Evolutionary conservation across 2,888 invertebrate species (phyloP).

Genomic region (Drosophila seclusa): DNA sequence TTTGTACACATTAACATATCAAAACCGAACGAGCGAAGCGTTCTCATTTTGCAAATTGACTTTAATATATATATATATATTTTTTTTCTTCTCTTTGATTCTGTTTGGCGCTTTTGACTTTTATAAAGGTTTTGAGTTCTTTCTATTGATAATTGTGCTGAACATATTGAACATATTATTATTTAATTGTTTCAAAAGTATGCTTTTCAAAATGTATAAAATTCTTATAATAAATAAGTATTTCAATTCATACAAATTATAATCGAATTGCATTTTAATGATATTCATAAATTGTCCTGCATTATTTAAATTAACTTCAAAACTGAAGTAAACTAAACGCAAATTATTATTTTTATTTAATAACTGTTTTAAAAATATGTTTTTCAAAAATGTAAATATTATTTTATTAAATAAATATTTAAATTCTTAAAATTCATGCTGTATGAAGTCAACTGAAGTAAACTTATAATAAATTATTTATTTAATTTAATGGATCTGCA

Average conservation of each 20-base stretch:
- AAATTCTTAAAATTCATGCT: not conserved
- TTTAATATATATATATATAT: constrained; percentile 64
- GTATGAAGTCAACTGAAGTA: not conserved
- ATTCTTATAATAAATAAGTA: not conserved
- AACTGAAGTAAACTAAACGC: not conserved
- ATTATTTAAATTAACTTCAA: not conserved
- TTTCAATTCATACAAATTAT: not conserved
- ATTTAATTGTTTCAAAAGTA: not conserved
- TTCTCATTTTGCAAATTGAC: constrained; percentile 82
- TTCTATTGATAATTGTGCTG: constrained; percentile 50
- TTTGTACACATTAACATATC: constrained; percentile 81
- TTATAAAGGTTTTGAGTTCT: constrained; percentile 57
- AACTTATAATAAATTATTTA: not conserved
- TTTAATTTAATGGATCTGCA: not conserved
- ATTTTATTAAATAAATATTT: not conserved
- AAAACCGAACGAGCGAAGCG: constrained; percentile 68
- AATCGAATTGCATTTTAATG: not conserved
- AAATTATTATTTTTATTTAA: not conserved
- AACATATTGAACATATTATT: not conserved
- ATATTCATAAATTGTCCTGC: not conserved
- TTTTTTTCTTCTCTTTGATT: constrained; percentile 39
- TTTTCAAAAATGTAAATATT: not conserved
- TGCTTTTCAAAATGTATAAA: not conserved
- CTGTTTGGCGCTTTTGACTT: constrained; percentile 44
- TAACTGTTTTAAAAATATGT: not conserved